Conservation (phyloP, 2,888 invertebrate species). For the Lamellibrachia columna region DNA sequence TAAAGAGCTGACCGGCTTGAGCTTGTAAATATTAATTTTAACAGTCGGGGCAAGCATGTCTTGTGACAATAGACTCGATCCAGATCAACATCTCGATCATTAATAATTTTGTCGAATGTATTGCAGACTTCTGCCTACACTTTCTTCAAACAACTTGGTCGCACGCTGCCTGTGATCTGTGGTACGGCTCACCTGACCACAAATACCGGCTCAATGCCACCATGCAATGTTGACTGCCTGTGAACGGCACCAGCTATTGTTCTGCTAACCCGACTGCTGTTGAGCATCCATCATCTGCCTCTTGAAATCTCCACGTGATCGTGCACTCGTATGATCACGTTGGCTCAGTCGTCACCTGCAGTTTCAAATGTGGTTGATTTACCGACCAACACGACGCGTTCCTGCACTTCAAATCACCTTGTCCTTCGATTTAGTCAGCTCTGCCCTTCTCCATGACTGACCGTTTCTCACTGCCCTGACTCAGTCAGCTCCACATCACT, state of each 20-base stretch:
- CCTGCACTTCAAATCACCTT: slow-evolving; percentile 9
- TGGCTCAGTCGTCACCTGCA: slow-evolving; percentile 11
- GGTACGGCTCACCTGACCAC: slow-evolving; percentile 12
- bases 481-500: slow-evolving; percentile 4
- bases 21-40: neutral
- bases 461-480: neutral
- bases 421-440: slow-evolving; percentile 9
- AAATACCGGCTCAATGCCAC: slow-evolving; percentile 16
- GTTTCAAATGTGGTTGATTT: slow-evolving; percentile 16
- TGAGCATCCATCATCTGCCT: neutral
- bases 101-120: slow-evolving; percentile 12
- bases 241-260: slow-evolving; percentile 7
- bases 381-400: slow-evolving; percentile 16
- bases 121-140: slow-evolving; percentile 16
- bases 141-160: slow-evolving; percentile 16
- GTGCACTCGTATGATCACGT: slow-evolving; percentile 5
- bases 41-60: neutral
- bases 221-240: slow-evolving; percentile 16
- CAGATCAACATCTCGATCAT: slow-evolving; percentile 8
- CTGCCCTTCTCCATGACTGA: slow-evolving; percentile 12
- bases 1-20: neutral
- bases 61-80: neutral
- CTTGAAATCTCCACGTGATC: neutral
- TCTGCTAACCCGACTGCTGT: slow-evolving; percentile 12
- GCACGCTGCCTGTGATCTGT: slow-evolving; percentile 16